Evolutionary conservation across 2,888 invertebrate species (phyloP), one percentile per base, ranked within the genome.

Genomic region (Prosopocoilus inquinatus): DNA sequence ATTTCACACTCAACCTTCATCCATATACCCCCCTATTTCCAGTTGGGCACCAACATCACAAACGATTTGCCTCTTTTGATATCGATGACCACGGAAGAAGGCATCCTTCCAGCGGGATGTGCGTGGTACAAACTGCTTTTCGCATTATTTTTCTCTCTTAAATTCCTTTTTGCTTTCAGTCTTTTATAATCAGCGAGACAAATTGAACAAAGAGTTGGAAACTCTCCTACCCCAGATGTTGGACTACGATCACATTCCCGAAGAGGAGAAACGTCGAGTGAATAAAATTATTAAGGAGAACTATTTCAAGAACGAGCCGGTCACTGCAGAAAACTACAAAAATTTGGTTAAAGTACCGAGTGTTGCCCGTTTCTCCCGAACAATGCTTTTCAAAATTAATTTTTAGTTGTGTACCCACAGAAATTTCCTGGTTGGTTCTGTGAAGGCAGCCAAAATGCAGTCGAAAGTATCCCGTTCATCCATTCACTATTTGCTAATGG

Each of bases 171-270:
- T 11, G 8, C 15, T 33, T 13, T 33, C 15, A 53, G 43, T 46
- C 41, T 53, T 47, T 9, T 47, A 47, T 11, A 47, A 35, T 9
- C 32, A 47, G 11, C 35, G 32, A 9, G 34, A 47, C 2, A 12
- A 15, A 16, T 67, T 86, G 45, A 82, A 85, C 46, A 68, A 78
- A 0, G 78, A 81, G 28, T 88, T 86, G 82, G 79, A 82, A 9
- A 75, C 81, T 15, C 72, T 86, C n/a, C 84, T 84, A 1, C 83
- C 85, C 43, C 71, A 80, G 60, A 80, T 85, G 15, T 13, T 38
- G 43, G 85, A 85, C 67, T 87, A 79, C 70, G 83, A 86, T 63
- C 80, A 83, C 64, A 83, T 84, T 0, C 64, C 84, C 3, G 81
- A 82, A 0, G 64, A 77, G 2, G 67, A 74, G 15, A 75, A 78